Conservation (phyloP, 2,113 vertebrate species). For the Cephalopholis sonnerati region DNA sequence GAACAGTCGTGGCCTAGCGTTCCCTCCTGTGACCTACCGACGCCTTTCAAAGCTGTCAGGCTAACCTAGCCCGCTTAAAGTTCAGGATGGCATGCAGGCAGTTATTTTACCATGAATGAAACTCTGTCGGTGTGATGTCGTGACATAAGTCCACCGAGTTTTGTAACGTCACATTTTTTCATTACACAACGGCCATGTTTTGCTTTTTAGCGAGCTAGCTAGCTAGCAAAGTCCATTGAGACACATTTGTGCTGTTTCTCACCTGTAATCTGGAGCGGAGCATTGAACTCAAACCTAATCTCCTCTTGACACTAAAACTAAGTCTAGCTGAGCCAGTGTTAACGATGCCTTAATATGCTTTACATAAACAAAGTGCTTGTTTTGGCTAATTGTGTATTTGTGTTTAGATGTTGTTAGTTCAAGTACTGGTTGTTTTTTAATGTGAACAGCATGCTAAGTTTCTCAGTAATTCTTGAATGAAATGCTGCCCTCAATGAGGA, state of each 20-base stretch:
- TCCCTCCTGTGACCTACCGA: constrained; percentile 82
- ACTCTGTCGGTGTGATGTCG: accelerated
- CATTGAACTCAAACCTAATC: background rate
- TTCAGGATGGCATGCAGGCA: background rate
- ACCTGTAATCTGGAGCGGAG: background rate
- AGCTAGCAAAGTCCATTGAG: constrained; percentile 40
- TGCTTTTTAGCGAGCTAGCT: constrained; percentile 6
- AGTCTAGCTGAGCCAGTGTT: too few relatives aligned
- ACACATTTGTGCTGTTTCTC: background rate
- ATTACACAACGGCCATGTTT: constrained; percentile 17
- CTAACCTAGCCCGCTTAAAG: background rate
- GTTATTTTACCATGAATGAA: background rate
- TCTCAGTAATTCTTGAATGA: too few relatives aligned
- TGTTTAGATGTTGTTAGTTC: too few relatives aligned
- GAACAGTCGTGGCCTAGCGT: constrained; percentile 70
- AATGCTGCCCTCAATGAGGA: too few relatives aligned
- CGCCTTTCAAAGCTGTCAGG: constrained; percentile 73
- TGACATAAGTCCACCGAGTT: accelerated
- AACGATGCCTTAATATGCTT: too few relatives aligned
- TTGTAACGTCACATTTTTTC: background rate
- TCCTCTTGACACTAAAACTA: background rate
- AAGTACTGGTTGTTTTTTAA: too few relatives aligned
- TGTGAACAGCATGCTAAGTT: too few relatives aligned
- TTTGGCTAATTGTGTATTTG: too few relatives aligned
- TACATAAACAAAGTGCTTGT: too few relatives aligned